A percentile compares a stretch with the other conserved stretches of the same genome.
Evolutionary conservation across 1,140 invertebrate species (phyloP).

Genomic region (Lepidurus packardi): DNA sequence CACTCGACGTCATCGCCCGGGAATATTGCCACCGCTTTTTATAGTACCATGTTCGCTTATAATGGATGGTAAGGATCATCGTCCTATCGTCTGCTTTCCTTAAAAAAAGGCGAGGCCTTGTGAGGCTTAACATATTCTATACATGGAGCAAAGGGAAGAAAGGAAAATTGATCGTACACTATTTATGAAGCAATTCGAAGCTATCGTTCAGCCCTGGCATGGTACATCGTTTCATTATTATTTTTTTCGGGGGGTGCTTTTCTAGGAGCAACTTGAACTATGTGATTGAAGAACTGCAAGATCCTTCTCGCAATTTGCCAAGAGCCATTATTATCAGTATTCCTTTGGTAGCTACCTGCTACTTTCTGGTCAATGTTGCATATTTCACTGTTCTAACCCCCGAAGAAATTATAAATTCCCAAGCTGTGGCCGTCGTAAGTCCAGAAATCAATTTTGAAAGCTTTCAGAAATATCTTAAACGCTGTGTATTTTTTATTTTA

Average conservation of each 20-base stretch:
- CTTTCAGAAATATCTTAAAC: background rate
- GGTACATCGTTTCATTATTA: background rate
- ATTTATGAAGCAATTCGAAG: slow-evolving; percentile 15
- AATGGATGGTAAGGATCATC: slow-evolving; percentile 71
- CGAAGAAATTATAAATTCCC: slow-evolving; percentile 67
- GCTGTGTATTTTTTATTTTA: too few species aligned
- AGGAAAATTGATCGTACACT: background rate
- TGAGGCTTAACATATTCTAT: background rate
- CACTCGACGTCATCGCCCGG: slow-evolving; percentile 70
- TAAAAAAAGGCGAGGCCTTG: background rate
- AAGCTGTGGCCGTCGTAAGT: slow-evolving; percentile 79
- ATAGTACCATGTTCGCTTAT: slow-evolving; percentile 96
- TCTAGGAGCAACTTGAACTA: slow-evolving; percentile 32
- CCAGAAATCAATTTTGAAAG: slow-evolving; percentile 11
- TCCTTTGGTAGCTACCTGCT: slow-evolving; percentile 76
- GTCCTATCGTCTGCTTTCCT: background rate
- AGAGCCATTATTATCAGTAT: slow-evolving; percentile 85
- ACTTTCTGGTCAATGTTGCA: slow-evolving; percentile 84
- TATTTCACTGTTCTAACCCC: slow-evolving; percentile 82
- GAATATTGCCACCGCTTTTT: slow-evolving; percentile 90
- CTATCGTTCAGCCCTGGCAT: background rate
- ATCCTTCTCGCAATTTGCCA: slow-evolving; percentile 55
- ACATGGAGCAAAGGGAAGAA: background rate
- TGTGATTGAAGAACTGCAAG: slow-evolving; percentile 38
- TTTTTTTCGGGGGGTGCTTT: background rate